Percentiles rank a stretch among this genome's conserved stretches.
Evolutionary conservation across 2,888 invertebrate species (phyloP).

Genomic region (Margaritifera margaritifera): DNA sequence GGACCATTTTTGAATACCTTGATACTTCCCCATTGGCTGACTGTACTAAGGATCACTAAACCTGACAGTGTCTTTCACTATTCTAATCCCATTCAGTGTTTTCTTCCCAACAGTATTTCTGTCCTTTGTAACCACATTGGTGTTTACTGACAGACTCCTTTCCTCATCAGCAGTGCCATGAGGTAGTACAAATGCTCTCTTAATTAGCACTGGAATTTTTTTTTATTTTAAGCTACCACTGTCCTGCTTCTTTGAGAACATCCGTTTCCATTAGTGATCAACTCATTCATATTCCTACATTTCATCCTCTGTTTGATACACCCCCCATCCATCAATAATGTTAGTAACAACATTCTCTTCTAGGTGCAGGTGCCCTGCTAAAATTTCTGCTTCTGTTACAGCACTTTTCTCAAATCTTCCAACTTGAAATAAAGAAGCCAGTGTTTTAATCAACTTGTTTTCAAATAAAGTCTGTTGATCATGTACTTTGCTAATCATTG

Average conservation of each 20-base stretch:
- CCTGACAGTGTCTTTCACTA: not conserved
- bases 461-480: too few relatives aligned
- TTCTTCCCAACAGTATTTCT: conserved; percentile 3
- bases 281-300: not conserved
- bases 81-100: conserved; percentile 1
- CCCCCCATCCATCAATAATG: too few relatives aligned
- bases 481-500: too few relatives aligned
- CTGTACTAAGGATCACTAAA: not conserved
- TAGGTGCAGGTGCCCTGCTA: too few relatives aligned
- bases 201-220: conserved; percentile 11
- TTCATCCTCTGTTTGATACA: too few relatives aligned
- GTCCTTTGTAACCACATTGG: conserved; percentile 13
- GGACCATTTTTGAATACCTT: too few relatives aligned
- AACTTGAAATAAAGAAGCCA: too few relatives aligned
- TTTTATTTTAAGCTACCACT: conserved; percentile 15
- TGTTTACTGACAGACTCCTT: conserved; percentile 14
- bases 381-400: too few relatives aligned
- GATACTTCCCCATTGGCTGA: not conserved
- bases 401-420: too few relatives aligned
- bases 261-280: conserved; percentile 23
- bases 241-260: conserved; percentile 18
- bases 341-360: too few relatives aligned
- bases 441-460: too few relatives aligned
- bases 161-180: conserved; percentile 30
- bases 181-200: conserved; percentile 19